Evolutionary conservation across 1,140 invertebrate genomes (phyloP), one percentile per base, ranked within the genome.

Genomic region (Aplysia californica): DNA sequence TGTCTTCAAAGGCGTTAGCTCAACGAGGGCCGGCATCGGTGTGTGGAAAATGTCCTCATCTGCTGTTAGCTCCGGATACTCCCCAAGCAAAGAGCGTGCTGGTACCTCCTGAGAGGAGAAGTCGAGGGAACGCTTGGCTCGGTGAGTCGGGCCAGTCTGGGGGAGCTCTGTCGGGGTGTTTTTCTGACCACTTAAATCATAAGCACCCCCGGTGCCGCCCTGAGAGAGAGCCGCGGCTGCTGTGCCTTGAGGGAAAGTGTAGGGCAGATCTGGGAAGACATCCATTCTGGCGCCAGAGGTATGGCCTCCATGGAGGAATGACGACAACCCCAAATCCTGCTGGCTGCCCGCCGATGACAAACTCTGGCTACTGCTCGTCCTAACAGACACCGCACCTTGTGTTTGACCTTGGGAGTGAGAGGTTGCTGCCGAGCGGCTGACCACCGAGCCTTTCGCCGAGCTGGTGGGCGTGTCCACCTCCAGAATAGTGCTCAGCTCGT

Each of bases 401-500:
- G n/a, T n/a, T n/a, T n/a, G n/a, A n/a, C n/a, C n/a, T n/a, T n/a
- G n/a, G n/a, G n/a, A n/a, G n/a, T n/a, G n/a, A n/a, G n/a, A n/a
- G n/a, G n/a, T n/a, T n/a, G n/a, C n/a, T n/a, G n/a, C n/a, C n/a
- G n/a, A n/a, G n/a, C n/a, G n/a, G n/a, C n/a, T n/a, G n/a, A n/a
- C n/a, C n/a, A n/a, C n/a, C n/a, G n/a, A n/a, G n/a, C n/a, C n/a
- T n/a, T n/a, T 2, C 5, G 66, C 39, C 5, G 66, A 68, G 23
- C 21, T 5, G 26, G 50, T 33, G 0, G 83, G 83, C 0, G 83
- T 82, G 66, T 84, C 83, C 44, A 84, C 78, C 44, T 84, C 83
- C 31, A 78, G 36, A n/a, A 84, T 84, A 38, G 83, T 84, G 61
- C 81, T 84, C 39, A 81, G 77, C 66, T 80, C 77, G 21, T 78